Evolutionary conservation across 1,140 invertebrate species (phyloP), one percentile per base, ranked within the genome.

Genomic region (Epicauta chinensis): DNA sequence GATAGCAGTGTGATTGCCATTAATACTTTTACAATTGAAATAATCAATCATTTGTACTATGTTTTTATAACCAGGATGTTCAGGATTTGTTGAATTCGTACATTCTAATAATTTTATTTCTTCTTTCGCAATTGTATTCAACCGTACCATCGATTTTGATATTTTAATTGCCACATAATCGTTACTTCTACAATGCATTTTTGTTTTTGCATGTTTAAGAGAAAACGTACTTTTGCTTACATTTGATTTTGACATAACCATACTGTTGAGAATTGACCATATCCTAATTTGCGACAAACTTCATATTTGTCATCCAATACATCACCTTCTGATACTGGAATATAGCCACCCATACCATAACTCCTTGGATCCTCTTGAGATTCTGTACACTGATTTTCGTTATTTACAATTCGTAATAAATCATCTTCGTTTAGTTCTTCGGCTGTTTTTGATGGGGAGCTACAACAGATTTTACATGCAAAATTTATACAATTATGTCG

Each of bases 221-320:
- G n/a, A n/a, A n/a, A n/a, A n/a, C n/a, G n/a, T n/a, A n/a, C n/a
- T n/a, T n/a, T n/a, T n/a, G n/a, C n/a, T 75, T 74, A 85, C 70
- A 82, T 75, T 60, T 92, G 77, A 77, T 97, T 93, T 90, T 91
- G 94, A 73, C 92, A 95, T 12, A 98, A 81, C 94, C 94, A 98
- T 16, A 98, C 95, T 12, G 95, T 98, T 40, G 93, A 97, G 73
- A 98, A 98, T 72, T 98, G 94, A 47, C 95, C 95, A 92, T 93
- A 97, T 47, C 95, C 95, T 59, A 98, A 77, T 78, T 98, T 98
- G 51, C 94, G 81, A 58, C 94, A 87, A 60, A 97, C 91, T 77
- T 92, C 89, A 77, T 97, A 98, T 58, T 91, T 84, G 69, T 82
- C 83, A 73, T 89, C 79, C 16, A 96, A 93, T 46, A 94, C 76